Percentiles rank a stretch among this genome's conserved stretches.
Evolutionary conservation across 2,797 vertebrate genomes (phyloP).

Genomic region (Cottoperca gobio): DNA sequence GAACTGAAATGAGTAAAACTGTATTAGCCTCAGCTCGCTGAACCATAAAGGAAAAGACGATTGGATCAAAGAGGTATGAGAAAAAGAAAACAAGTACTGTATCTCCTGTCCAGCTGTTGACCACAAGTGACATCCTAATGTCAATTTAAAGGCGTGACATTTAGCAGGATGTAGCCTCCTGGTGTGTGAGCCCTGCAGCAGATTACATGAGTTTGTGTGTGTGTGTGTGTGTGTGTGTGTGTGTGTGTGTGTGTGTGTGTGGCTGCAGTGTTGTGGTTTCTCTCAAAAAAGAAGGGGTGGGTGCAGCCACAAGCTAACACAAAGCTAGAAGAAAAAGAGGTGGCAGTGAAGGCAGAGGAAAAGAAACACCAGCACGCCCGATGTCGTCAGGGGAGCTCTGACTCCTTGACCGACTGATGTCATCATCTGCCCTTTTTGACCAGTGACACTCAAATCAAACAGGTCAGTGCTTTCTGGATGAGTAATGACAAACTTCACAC

Average conservation of each 20-base stretch:
- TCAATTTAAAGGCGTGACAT: conserved; percentile 61
- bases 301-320: conserved; percentile 14
- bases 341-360: conserved; percentile 1
- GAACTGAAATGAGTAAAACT: conserved; percentile 33
- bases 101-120: conserved; percentile 45
- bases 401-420: conserved; percentile 36
- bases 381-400: conserved; percentile 8
- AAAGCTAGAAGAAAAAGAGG: conserved; percentile 10
- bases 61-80: conserved; percentile 25
- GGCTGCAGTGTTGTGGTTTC: conserved; percentile 23
- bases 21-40: conserved; percentile 18
- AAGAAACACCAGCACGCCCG: neutral
- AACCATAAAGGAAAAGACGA: conserved; percentile 30
- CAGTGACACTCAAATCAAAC: conserved; percentile 17
- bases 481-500: conserved; percentile 4
- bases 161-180: conserved; percentile 51
- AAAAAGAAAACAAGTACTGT: conserved; percentile 16
- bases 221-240: too few relatives aligned
- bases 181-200: conserved; percentile 36
- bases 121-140: conserved; percentile 50
- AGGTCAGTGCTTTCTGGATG: conserved; percentile 26
- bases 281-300: conserved; percentile 1
- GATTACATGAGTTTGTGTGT: too few relatives aligned
- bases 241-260: conserved; percentile 4
- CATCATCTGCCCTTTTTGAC: conserved; percentile 38